Percentiles rank a stretch among this genome's conserved stretches.
phyloP scores from a whole-genome alignment of 2,888 invertebrate species.

The Ellobium chinense region DNA sequence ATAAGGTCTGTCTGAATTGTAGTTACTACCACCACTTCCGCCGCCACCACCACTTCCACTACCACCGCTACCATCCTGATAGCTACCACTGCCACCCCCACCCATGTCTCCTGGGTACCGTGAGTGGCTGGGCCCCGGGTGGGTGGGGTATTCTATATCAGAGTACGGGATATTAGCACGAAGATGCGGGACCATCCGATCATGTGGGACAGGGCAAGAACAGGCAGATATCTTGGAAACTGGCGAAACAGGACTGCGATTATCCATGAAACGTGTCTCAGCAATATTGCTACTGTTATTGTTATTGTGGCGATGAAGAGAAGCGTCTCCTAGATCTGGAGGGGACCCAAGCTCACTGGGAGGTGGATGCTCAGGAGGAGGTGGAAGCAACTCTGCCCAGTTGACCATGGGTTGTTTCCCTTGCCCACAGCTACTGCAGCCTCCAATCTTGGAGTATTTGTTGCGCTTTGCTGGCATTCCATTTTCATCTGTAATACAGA shows the following conservation, averaged over 20 bases:
- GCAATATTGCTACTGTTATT: constrained; percentile 50
- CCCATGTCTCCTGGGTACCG: constrained; percentile 33
- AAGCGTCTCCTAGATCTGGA: constrained; percentile 58
- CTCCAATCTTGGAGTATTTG: constrained; percentile 54
- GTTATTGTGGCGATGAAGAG: constrained; percentile 44
- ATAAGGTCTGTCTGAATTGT: constrained; percentile 56
- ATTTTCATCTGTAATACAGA: constrained; percentile 65
- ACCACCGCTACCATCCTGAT: constrained; percentile 41
- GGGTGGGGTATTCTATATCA: constrained; percentile 63
- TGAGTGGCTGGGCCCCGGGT: constrained; percentile 29
- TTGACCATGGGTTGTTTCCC: constrained; percentile 75
- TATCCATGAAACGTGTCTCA: constrained; percentile 51
- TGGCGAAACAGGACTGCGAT: constrained; percentile 68
- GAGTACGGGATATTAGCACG: constrained; percentile 65
- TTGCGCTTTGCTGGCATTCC: constrained; percentile 61
- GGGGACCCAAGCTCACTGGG: constrained; percentile 75
- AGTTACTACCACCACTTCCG: constrained; percentile 44
- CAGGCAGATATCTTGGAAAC: constrained; percentile 72
- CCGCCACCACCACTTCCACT: constrained; percentile 43
- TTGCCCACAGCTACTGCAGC: constrained; percentile 52
- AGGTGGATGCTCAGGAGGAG: constrained; percentile 79
- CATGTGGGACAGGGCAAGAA: constrained; percentile 71
- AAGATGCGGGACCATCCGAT: constrained; percentile 54
- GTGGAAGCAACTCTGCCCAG: constrained; percentile 78
- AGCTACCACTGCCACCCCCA: too few relatives aligned